Evolutionary conservation across 2,113 vertebrate genomes (phyloP), one percentile per base, ranked within the genome.

Genomic region (Crotophaga sulcirostris): DNA sequence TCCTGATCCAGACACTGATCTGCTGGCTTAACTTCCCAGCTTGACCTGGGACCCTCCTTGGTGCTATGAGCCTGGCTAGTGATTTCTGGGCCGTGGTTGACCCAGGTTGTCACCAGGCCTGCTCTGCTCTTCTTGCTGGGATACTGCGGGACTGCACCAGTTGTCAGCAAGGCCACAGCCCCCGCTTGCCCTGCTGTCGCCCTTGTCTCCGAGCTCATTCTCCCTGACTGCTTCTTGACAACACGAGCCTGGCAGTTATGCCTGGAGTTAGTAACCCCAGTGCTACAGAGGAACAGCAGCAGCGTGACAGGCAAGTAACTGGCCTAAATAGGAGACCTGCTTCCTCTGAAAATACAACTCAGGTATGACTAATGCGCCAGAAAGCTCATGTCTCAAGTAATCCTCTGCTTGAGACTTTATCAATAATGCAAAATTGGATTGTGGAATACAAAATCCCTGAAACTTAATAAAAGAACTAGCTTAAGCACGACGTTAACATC

Each of bases 341-440:
- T 83, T 70, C 63, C 83, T 77, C 83, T 86, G 67, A 34, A 59
- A 67, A 63, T 3, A 62, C 90, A 83, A 54, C 85, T 84, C 92
- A 84, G 94, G 85, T 92, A 83, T 74, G 79, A 92, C 90, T 93
- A 80, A 97, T 81, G 83, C 6, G 1, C 45, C 79, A 84, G 83
- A 80, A 90, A 92, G 90, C 94, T 94, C 76, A 24, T 47, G 72
- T 84, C 94, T 94, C 77, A 18, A 93, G 70, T 93, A 97, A 96
- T 95, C 86, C 88, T 68, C 92, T 84, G 83, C 92, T 95, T 76
- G 80, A 94, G 72, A 84, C 79, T 90, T 93, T 67, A 95, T 95
- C 85, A 97, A 95, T 94, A 93, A 95, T 95, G 92, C 83, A 95
- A 58, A 93, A 90, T 84, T 92, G 90, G 88, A 95, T 67, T 94